A percentile compares a stretch with the other conserved stretches of the same genome.
Conservation (phyloP, 2,888 invertebrate genomes). For the Phengaris alcon region DNA sequence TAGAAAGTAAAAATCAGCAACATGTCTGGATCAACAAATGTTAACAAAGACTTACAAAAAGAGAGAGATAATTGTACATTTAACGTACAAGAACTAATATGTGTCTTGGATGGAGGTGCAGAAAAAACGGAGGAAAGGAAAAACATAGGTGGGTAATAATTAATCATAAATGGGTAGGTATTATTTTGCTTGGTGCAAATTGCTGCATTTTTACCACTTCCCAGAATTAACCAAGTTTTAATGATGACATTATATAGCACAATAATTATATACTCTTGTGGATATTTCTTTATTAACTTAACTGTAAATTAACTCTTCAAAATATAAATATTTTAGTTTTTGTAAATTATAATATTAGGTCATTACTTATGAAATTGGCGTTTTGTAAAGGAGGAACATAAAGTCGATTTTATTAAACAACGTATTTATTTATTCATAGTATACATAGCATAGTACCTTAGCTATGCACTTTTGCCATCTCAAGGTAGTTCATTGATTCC, state of each 20-base stretch:
- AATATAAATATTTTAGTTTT: too few relatives aligned
- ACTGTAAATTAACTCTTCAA: neutral
- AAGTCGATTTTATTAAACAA: too few relatives aligned
- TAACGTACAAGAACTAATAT: slow-evolving; percentile 85
- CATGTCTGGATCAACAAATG: slow-evolving; percentile 42
- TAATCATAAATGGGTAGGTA: neutral
- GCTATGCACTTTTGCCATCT: too few relatives aligned
- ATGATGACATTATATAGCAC: neutral
- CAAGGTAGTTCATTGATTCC: too few relatives aligned
- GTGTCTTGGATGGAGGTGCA: slow-evolving; percentile 87
- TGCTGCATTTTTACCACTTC: neutral
- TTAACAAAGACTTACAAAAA: slow-evolving; percentile 84
- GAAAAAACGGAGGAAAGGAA: slow-evolving; percentile 85
- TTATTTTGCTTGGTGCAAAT: neutral
- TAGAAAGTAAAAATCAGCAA: slow-evolving; percentile 1
- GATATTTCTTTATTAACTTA: neutral
- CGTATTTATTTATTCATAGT: too few relatives aligned
- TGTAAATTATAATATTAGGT: too few relatives aligned
- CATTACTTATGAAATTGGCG: too few relatives aligned
- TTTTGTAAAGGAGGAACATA: too few relatives aligned
- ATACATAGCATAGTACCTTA: too few relatives aligned
- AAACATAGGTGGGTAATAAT: slow-evolving; percentile 60
- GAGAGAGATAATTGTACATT: slow-evolving; percentile 89
- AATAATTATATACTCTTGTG: neutral
- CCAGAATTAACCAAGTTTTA: neutral